Base-by-base conservation (phyloP, 2,888 invertebrate species). In the Coenonympha arcania region DNA sequence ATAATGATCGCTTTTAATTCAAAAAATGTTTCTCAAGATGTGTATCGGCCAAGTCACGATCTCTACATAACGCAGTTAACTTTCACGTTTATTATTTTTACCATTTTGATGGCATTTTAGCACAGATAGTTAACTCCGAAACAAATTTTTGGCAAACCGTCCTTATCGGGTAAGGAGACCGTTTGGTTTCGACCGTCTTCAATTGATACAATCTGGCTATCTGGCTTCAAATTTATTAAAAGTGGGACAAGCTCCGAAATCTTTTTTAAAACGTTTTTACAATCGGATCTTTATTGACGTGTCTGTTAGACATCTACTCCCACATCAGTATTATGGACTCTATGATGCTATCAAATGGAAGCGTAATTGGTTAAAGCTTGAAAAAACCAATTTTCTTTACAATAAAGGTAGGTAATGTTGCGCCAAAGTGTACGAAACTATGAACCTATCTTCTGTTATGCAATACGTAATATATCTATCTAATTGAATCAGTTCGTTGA, bases 11-110 rank as follows among this genome's bases (percentile, higher is more conserved):
- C 39, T 18, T 36, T 48, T 52, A 16, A 40, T 33, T 39, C 43
- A 42, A 49, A 51, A 52, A 55, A 49, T 34, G 13, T 19, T 43
- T 47, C 40, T 28, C 26, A 30, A 48, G 48, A 54, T 55, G 45
- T 46, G 46, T 47, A 50, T 53, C 53, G 33, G 43, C 16, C 19
- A 39, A 53, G 50, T 53, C 49, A 55, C 46, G 54, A 52, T 39
- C 26, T 45, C 37, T 44, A 46, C 48, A 42, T 34, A 48, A 45
- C 34, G 49, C 49, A 41, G 36, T 37, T 28, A 31, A 52, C 52
- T 52, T 51, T 49, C 46, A 52, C 49, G 41, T 28, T 30, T 42
- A 42, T 45, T 45, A 50, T 46, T 44, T 50, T 34, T 24, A 36
- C 13, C 39, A 13, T 40, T 30, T 30, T 37, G 24, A 20, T 16